A percentile compares a stretch with the other conserved stretches of the same genome.
These are phyloP conservation scores for Phaonia tiefii DNA, from an alignment of 2,888 invertebrate species.

Conservation along the genomic window DNA sequence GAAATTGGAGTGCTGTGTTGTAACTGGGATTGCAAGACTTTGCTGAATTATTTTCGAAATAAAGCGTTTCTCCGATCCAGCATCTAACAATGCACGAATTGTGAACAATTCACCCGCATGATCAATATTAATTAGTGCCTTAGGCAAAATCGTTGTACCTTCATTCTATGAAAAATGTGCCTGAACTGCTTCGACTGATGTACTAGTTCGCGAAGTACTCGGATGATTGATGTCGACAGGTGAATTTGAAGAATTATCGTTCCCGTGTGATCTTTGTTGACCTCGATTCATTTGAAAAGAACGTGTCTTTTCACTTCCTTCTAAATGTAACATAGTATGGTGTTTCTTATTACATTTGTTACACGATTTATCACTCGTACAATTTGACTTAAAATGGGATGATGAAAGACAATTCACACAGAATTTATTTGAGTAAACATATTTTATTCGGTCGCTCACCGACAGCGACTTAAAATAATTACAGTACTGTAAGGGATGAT, in stretches of 20 bases:
- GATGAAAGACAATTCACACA: no score
- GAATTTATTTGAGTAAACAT: conserved; percentile 23
- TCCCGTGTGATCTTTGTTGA: background rate
- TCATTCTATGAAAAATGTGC: no score
- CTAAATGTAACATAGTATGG: no score
- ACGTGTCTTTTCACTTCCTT: no score
- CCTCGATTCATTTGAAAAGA: conserved; percentile 21
- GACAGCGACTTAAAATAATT: conserved; percentile 38
- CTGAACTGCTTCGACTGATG: background rate
- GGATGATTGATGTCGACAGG: no score
- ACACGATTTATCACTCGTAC: background rate
- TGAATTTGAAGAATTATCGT: background rate
- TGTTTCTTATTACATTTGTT: background rate
- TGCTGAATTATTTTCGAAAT: no score
- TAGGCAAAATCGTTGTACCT: conserved; percentile 41
- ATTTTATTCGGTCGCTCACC: conserved; percentile 28
- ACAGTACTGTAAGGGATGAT: conserved; percentile 6
- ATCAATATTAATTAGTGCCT: conserved; percentile 24
- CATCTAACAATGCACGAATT: no score
- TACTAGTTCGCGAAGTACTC: background rate
- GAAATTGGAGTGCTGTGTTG: background rate
- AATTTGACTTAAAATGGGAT: conserved; percentile 32
- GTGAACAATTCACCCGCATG: conserved; percentile 26
- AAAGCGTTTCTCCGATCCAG: background rate
- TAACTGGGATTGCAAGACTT: background rate